Conservation (phyloP, 2,888 invertebrate genomes). For the Sinodicranocentrus sp. region DNA sequence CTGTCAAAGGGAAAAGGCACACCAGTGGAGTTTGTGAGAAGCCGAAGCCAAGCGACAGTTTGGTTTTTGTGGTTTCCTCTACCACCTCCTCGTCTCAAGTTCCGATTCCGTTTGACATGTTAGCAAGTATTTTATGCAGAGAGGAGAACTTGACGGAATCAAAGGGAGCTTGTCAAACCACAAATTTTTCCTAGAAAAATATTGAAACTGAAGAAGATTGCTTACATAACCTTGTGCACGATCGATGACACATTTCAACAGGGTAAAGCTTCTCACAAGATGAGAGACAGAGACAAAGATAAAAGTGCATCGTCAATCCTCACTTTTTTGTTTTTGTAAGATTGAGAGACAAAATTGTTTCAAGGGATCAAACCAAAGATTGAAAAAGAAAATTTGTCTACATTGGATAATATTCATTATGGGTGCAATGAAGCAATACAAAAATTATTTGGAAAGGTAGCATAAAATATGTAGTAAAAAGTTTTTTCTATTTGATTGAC, state of each 20-base stretch:
- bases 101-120: constrained; percentile 29
- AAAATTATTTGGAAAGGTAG: neutral
- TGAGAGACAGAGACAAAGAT: constrained; percentile 15
- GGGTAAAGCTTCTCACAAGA: too few species aligned
- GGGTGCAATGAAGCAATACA: constrained; percentile 16
- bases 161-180: constrained; percentile 46
- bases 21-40: constrained; percentile 41
- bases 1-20: constrained; percentile 45
- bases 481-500: neutral
- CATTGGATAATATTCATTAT: constrained; percentile 25
- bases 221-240: neutral
- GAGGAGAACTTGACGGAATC: neutral
- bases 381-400: constrained; percentile 15
- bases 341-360: neutral
- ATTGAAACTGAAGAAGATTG: constrained; percentile 50
- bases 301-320: constrained; percentile 2
- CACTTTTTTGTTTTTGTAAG: constrained; percentile 20
- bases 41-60: constrained; percentile 48
- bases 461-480: constrained; percentile 18
- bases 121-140: neutral
- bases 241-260: neutral
- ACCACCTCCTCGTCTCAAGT: constrained; percentile 15
- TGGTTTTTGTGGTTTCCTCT: constrained; percentile 61
- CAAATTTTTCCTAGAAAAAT: constrained; percentile 42
- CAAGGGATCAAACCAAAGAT: constrained; percentile 30